Evolutionary conservation across 1,140 invertebrate genomes (phyloP).

Genomic region (Bombus cullumanus): DNA sequence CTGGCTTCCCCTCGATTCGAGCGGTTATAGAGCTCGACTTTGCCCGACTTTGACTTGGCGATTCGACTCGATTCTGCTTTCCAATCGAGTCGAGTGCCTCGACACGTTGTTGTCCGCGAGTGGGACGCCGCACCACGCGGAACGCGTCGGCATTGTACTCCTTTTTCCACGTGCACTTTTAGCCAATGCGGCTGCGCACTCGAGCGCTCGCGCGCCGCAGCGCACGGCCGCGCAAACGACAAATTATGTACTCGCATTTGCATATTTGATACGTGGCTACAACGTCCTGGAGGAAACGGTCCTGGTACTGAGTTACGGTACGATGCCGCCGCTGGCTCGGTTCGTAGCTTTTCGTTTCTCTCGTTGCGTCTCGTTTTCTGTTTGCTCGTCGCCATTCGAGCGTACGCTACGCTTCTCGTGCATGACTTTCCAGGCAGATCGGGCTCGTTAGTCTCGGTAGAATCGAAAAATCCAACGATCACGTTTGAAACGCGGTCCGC

Average conservation of each 20-base stretch:
- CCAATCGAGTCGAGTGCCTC: background rate
- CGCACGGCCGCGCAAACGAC: slow-evolving; percentile 59
- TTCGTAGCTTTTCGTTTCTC: slow-evolving; percentile 6
- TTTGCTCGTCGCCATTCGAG: background rate
- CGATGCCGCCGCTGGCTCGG: slow-evolving; percentile 14
- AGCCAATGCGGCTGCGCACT: background rate
- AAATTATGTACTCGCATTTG: slow-evolving; percentile 74
- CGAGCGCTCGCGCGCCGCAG: background rate
- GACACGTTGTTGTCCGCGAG: slow-evolving; percentile 2
- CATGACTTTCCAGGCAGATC: slow-evolving; percentile 11
- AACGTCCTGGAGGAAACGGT: slow-evolving; percentile 63
- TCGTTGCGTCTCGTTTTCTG: background rate
- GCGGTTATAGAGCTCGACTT: background rate
- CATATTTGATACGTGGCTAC: slow-evolving; percentile 74
- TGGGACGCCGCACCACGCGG: slow-evolving; percentile 27
- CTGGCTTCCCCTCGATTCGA: background rate
- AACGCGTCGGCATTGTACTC: slow-evolving; percentile 55
- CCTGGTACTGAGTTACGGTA: slow-evolving; percentile 66
- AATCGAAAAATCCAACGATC: slow-evolving; percentile 15
- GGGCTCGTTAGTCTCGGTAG: slow-evolving; percentile 28
- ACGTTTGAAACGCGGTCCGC: background rate
- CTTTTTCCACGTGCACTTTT: slow-evolving; percentile 55
- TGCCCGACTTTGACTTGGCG: background rate
- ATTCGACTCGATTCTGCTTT: background rate
- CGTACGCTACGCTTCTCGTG: too few species aligned